Evolutionary conservation across 2,113 vertebrate species (phyloP).

Genomic region (Prunella fulvescens): DNA sequence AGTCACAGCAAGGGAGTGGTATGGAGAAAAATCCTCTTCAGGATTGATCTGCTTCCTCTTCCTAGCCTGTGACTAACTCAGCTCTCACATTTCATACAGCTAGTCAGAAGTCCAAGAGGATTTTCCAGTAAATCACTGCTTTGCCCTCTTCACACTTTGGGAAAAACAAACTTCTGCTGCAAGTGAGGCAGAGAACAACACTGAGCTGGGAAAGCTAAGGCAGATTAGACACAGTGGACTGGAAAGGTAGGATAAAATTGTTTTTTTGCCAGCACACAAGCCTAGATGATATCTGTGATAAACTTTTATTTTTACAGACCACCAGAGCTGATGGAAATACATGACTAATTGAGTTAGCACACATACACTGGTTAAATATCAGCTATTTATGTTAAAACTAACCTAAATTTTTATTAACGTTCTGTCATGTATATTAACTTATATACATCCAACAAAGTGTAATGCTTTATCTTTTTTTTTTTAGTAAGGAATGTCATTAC

Average conservation of each 20-base stretch:
- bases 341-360: not conserved
- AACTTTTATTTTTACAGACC: not conserved
- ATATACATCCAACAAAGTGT: not conserved
- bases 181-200: not conserved
- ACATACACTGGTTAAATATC: not conserved
- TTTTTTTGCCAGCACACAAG: not conserved
- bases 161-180: not conserved
- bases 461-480: accelerated
- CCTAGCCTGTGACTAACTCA: not conserved
- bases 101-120: not conserved
- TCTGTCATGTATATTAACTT: not conserved
- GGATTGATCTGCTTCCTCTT: not conserved
- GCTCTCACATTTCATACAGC: not conserved
- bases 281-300: not conserved
- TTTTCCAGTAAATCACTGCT: not conserved
- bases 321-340: not conserved
- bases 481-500: not conserved
- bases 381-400: not conserved
- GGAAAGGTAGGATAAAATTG: not conserved
- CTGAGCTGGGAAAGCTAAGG: not conserved
- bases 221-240: not conserved
- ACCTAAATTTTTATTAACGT: not conserved
- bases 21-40: not conserved
- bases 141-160: not conserved
- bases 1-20: not conserved